These are phyloP conservation scores for Bostrychus sinensis DNA, from an alignment of 2,113 vertebrate genomes.

Conservation along the genomic window DNA sequence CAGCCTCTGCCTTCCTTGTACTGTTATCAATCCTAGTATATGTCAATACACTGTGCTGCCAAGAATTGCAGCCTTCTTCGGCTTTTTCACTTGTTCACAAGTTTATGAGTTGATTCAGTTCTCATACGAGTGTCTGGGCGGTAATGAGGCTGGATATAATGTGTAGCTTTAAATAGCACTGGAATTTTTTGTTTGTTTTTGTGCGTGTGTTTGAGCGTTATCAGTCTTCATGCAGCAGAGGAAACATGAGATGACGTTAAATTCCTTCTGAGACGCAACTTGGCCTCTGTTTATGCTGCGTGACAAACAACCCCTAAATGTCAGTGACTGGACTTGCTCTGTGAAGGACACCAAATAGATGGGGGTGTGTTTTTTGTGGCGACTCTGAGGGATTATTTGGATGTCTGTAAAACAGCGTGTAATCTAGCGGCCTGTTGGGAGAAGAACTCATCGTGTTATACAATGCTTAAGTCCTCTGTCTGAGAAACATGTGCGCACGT, in stretches of 20 bases:
- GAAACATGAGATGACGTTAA: constrained; percentile 41
- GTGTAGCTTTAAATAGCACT: constrained; percentile 49
- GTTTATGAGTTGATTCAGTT: constrained; percentile 31
- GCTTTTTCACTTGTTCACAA: constrained; percentile 51
- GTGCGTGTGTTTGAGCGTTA: constrained; percentile 32
- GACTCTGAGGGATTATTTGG: constrained; percentile 78
- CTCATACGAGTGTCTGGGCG: constrained; percentile 31
- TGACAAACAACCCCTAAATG: constrained; percentile 78
- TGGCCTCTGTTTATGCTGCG: constrained; percentile 56
- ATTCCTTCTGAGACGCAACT: constrained; percentile 54
- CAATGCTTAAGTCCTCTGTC: constrained; percentile 68
- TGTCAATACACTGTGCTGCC: constrained; percentile 40
- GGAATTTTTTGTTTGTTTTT: constrained; percentile 11
- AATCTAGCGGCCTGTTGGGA: constrained; percentile 79
- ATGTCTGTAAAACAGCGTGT: constrained; percentile 78
- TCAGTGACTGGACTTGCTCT: constrained; percentile 72
- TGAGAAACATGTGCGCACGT: constrained; percentile 43
- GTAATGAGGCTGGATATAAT: constrained; percentile 35
- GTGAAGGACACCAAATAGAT: constrained; percentile 79
- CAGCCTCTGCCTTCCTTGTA: not conserved
- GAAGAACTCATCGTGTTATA: constrained; percentile 62
- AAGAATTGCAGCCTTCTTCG: constrained; percentile 6
- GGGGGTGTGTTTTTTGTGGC: constrained; percentile 68
- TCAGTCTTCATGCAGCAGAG: constrained; percentile 48
- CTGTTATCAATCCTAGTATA: constrained; percentile 29